Conservation (phyloP, 2,797 vertebrate genomes). For the Amniataba percoides region DNA sequence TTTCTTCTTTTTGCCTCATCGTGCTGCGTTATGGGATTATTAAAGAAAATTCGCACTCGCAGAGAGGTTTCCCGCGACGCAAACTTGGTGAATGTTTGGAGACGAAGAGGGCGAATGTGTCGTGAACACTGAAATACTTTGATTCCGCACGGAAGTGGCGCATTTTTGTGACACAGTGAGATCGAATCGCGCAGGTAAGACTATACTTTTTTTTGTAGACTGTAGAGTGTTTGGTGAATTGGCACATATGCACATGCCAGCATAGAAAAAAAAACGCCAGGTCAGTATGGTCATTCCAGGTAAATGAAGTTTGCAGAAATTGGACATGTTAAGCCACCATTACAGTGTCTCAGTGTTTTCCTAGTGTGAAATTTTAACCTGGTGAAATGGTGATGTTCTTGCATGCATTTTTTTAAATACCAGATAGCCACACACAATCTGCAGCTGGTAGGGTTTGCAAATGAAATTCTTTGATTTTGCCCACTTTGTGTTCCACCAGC, state of each 20-base stretch:
- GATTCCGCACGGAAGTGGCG: conserved; percentile 11
- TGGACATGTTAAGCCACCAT: neutral
- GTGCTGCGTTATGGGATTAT: conserved; percentile 17
- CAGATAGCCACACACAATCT: neutral
- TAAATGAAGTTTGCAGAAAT: neutral
- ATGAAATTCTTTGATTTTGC: conserved; percentile 30
- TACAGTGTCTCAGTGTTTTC: neutral
- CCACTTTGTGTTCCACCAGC: neutral
- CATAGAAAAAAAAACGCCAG: too few relatives aligned
- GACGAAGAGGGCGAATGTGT: conserved; percentile 15
- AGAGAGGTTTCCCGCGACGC: conserved; percentile 23
- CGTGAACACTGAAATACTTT: conserved; percentile 20
- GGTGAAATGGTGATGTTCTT: neutral
- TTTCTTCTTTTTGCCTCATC: too few relatives aligned
- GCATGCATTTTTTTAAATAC: neutral
- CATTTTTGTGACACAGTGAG: neutral
- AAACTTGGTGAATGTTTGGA: conserved; percentile 48
- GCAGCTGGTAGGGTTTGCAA: conserved; percentile 31
- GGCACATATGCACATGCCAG: neutral
- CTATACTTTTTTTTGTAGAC: neutral
- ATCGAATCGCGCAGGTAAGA: conserved; percentile 59
- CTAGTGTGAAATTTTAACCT: too few relatives aligned
- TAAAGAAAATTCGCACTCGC: neutral
- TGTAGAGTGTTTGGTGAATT: neutral
- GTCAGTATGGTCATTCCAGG: neutral